These are phyloP conservation scores for Operophtera brumata DNA, from an alignment of 2,888 invertebrate genomes.

Conservation along the genomic window DNA sequence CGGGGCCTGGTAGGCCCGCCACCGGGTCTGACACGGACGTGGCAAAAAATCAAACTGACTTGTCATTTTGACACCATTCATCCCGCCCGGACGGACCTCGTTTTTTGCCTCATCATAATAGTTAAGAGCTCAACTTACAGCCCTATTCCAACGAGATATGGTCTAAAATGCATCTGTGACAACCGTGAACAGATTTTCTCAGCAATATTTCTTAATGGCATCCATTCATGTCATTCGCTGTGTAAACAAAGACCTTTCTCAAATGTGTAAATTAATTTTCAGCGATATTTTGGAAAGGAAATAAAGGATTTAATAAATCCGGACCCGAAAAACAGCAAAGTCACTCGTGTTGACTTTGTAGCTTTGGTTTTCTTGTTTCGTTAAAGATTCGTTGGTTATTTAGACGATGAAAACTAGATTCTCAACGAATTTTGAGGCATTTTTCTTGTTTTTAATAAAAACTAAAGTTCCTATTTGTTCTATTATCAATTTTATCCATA, in stretches of 20 bases:
- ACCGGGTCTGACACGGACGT: slow-evolving; percentile 51
- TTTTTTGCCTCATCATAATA: slow-evolving; percentile 38
- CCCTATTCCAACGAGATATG: slow-evolving; percentile 35
- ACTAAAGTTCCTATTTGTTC: no score
- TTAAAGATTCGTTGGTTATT: background rate
- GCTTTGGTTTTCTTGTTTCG: slow-evolving; percentile 5
- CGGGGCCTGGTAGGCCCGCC: slow-evolving; percentile 28
- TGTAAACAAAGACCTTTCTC: slow-evolving; percentile 73
- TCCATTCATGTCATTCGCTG: slow-evolving; percentile 74
- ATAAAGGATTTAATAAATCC: slow-evolving; percentile 43
- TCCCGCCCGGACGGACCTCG: slow-evolving; percentile 61
- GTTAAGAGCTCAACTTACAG: slow-evolving; percentile 9
- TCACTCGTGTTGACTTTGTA: slow-evolving; percentile 31
- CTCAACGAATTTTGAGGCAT: no score
- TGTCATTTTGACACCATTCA: slow-evolving; percentile 79
- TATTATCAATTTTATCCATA: no score
- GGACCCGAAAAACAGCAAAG: slow-evolving; percentile 25
- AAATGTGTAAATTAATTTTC: slow-evolving; percentile 52
- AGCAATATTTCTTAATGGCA: slow-evolving; percentile 70
- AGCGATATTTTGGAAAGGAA: slow-evolving; percentile 41
- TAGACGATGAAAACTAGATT: background rate
- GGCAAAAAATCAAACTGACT: slow-evolving; percentile 69
- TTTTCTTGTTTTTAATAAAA: no score
- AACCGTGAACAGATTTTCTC: slow-evolving; percentile 49
- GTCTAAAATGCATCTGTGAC: slow-evolving; percentile 29